A percentile compares a stretch with the other conserved stretches of the same genome.
phyloP scores from a whole-genome alignment of 2,888 invertebrate species.

The Tetheella fluctuosa region DNA sequence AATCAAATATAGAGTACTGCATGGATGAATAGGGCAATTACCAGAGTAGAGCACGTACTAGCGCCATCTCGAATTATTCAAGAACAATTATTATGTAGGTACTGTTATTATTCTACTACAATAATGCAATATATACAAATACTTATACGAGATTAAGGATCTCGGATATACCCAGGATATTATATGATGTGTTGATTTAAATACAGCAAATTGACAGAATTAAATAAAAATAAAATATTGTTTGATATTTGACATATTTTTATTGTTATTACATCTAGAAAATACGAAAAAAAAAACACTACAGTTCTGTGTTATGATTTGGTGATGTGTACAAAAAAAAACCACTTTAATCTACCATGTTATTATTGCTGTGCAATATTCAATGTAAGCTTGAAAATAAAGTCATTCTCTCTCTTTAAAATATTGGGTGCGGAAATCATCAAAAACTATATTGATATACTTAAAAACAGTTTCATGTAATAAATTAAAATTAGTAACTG shows the following conservation, averaged over 20 bases:
- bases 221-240: background rate
- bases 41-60: no score
- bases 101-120: no score
- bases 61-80: no score
- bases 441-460: slow-evolving; percentile 1
- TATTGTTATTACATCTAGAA: background rate
- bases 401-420: background rate
- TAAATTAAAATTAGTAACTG: slow-evolving; percentile 17
- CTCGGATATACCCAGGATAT: no score
- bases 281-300: background rate
- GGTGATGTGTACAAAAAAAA: background rate
- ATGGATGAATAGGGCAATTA: no score
- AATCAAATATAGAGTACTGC: no score
- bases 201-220: no score
- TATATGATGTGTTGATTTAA: no score
- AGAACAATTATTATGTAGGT: no score
- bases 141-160: no score
- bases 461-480: slow-evolving; percentile 17
- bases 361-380: background rate
- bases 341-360: background rate
- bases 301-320: background rate
- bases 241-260: background rate
- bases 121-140: no score
- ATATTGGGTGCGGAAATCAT: background rate
- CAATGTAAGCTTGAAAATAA: background rate